Evolutionary conservation across 2,113 vertebrate species (phyloP).

Genomic region (Hyla sarda): DNA sequence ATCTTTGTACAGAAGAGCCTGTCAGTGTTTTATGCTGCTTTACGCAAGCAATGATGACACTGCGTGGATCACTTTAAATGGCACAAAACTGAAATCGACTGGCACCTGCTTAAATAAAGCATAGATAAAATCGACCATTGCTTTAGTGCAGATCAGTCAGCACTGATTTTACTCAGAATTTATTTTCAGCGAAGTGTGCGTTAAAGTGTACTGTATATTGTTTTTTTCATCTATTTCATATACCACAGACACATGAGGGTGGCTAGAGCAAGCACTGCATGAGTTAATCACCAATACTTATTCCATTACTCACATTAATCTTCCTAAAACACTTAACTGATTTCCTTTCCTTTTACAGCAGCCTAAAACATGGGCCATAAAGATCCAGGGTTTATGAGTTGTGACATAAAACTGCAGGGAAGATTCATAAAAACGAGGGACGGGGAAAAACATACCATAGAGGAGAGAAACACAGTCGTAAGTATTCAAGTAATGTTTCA

Average conservation of each 20-base stretch:
- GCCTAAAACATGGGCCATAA: conserved; percentile 57
- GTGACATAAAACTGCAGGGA: conserved; percentile 60
- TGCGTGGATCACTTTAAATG: neutral
- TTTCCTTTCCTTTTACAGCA: conserved; percentile 56
- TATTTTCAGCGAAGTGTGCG: neutral
- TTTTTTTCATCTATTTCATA: neutral
- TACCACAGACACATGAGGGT: neutral
- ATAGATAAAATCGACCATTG: neutral
- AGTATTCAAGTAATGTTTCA: conserved; percentile 57
- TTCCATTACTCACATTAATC: conserved; percentile 54
- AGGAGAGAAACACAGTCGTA: conserved; percentile 49
- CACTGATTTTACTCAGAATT: neutral
- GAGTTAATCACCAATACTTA: conserved; percentile 52
- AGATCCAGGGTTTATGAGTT: conserved; percentile 58
- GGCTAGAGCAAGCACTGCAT: neutral
- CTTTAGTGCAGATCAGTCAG: neutral
- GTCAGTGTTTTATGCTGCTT: no score
- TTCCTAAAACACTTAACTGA: conserved; percentile 57
- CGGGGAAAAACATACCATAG: conserved; percentile 39
- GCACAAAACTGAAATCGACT: neutral
- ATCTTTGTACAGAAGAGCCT: no score
- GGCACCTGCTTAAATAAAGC: neutral
- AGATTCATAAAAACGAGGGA: conserved; percentile 55
- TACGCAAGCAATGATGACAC: neutral
- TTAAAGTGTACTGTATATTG: neutral